Conservation (phyloP, 2,888 invertebrate species). For the Synergus gifuensis region DNA sequence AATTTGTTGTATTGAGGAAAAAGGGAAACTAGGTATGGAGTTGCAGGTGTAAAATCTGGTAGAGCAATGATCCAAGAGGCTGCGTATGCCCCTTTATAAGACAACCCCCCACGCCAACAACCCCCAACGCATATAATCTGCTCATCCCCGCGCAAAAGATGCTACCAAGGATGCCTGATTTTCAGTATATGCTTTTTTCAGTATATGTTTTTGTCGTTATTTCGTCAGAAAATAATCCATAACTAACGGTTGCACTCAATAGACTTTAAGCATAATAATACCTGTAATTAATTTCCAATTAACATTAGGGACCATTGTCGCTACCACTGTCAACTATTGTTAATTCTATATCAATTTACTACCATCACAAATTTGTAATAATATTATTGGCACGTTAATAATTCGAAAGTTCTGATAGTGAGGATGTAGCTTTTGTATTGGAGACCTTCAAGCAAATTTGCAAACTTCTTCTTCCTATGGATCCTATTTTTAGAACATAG, state of each 20-base stretch:
- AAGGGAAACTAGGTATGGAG: background rate
- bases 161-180: background rate
- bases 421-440: background rate
- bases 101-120: background rate
- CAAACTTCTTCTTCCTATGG: background rate
- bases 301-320: background rate
- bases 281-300: background rate
- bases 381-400: background rate
- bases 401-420: background rate
- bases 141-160: background rate
- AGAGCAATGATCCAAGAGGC: constrained; percentile 3
- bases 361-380: background rate
- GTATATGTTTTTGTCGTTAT: background rate
- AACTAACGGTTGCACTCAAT: background rate
- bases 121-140: background rate
- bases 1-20: background rate
- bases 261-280: background rate
- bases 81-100: constrained; percentile 7
- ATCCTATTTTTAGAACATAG: background rate
- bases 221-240: no score
- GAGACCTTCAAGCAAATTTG: background rate
- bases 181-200: background rate
- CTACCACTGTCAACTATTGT: background rate
- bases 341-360: background rate
- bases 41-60: constrained; percentile 7